Evolutionary conservation across 2,797 vertebrate species (phyloP).

Genomic region (Myotis myotis): DNA sequence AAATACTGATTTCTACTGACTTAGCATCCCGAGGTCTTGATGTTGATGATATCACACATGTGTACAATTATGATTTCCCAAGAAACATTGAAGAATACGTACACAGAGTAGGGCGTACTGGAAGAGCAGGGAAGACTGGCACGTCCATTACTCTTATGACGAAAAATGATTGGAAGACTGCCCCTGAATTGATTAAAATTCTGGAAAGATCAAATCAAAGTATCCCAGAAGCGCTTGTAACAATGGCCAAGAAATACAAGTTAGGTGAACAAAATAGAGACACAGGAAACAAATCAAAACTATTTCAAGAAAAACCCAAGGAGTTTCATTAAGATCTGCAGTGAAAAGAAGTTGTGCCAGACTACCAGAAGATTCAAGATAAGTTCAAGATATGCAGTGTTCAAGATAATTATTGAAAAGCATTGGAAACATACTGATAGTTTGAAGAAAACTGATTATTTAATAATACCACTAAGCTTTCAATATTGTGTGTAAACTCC

Average conservation of each 20-base stretch:
- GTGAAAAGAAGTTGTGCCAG: not conserved
- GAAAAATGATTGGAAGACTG: constrained; percentile 88
- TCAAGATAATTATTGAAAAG: not conserved
- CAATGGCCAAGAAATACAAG: not conserved
- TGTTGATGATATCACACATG: constrained; percentile 92
- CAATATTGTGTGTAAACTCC: not conserved
- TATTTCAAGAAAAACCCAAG: not conserved
- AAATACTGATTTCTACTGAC: constrained; percentile 93
- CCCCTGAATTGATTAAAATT: constrained; percentile 90
- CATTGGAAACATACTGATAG: not conserved
- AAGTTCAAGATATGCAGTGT: not conserved
- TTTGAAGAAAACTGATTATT: not conserved
- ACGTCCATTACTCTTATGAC: constrained; percentile 90
- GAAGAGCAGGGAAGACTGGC: constrained; percentile 91
- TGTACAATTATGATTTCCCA: constrained; percentile 95
- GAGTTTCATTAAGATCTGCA: not conserved
- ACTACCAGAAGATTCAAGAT: not conserved
- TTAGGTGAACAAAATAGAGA: not conserved
- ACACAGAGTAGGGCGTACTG: constrained; percentile 93
- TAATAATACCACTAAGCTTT: not conserved
- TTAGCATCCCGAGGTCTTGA: constrained; percentile 93
- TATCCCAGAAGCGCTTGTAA: not conserved
- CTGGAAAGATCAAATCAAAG: constrained; percentile 90
- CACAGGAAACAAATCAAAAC: not conserved
- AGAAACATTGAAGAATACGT: constrained; percentile 94